phyloP scores from a whole-genome alignment of 2,797 vertebrate species.

The Scarus forsteni region DNA sequence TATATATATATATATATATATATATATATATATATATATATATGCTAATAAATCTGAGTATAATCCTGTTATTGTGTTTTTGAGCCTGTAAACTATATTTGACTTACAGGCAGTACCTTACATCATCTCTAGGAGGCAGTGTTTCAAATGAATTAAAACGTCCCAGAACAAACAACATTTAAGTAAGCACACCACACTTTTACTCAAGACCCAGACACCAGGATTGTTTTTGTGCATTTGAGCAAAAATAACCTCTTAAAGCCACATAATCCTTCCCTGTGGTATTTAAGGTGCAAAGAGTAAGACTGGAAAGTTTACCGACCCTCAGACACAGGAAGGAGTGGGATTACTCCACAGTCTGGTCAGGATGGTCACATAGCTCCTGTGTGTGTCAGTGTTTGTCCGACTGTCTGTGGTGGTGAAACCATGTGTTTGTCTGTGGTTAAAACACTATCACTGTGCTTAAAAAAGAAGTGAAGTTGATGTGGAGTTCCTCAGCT shows the following conservation, averaged over 20 bases:
- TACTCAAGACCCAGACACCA: slow-evolving; percentile 34
- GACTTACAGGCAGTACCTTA: not conserved
- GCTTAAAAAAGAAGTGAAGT: slow-evolving; percentile 26
- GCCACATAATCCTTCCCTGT: slow-evolving; percentile 12
- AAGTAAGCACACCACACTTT: not conserved
- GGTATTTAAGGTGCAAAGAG: slow-evolving; percentile 16
- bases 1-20: too few relatives aligned
- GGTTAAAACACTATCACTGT: slow-evolving; percentile 24
- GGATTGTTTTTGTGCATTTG: slow-evolving; percentile 39
- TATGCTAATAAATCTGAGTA: too few relatives aligned
- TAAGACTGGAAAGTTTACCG: not conserved
- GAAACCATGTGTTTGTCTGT: slow-evolving; percentile 27
- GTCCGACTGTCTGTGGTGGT: slow-evolving; percentile 20
- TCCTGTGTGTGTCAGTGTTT: slow-evolving; percentile 16
- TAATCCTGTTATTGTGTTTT: too few relatives aligned
- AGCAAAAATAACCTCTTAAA: slow-evolving; percentile 41
- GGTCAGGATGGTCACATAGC: slow-evolving; percentile 9
- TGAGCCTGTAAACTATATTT: too few relatives aligned
- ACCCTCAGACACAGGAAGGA: slow-evolving; percentile 8
- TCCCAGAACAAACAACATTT: slow-evolving; percentile 22
- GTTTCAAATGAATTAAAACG: slow-evolving; percentile 5
- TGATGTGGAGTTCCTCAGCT: slow-evolving; percentile 1
- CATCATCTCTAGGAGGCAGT: slow-evolving; percentile 46
- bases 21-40: too few relatives aligned
- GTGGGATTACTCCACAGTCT: slow-evolving; percentile 8